Evolutionary conservation across 1,140 invertebrate species (phyloP), one percentile per base, ranked within the genome.

Genomic region (Lasaia peninsularis): DNA sequence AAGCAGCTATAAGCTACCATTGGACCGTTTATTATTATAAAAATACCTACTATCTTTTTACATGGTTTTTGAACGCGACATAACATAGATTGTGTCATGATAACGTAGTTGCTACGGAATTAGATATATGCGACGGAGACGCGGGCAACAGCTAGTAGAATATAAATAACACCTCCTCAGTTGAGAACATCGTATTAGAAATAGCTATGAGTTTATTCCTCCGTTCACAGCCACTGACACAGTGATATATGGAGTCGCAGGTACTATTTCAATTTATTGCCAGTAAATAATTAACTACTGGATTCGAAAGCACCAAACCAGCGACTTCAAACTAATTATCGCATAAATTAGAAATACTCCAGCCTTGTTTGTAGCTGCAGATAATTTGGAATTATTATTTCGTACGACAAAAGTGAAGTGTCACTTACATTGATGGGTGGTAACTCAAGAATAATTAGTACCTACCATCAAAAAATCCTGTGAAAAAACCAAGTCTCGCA

Each of bases 241-340:
- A 9, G 64, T 76, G 73, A 78, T 74, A 60, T 73, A 74, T 75
- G 68, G 63, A 62, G 55, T 67, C 59, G 52, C 65, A 50, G 56
- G 54, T 71, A 65, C 58, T 54, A 62, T 62, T 65, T 63, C 63
- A 67, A 75, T 80, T 78, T 74, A 78, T 78, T 68, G 58, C 63
- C 58, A 53, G 54, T 54, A 52, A 73, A 67, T 70, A 52, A 77
- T 69, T 67, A 71, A 70, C 71, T 64, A 61, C 64, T 67, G 58
- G 59, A 48, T 71, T 75, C 49, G 73, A 78, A 75, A 78, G 75
- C 61, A 44, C 59, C 16, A 48, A 20, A 20, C 40, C 1, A 48
- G 20, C 20, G 40, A 21, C 11, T 48, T 21, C 18, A 1, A 44
- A 18, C 37, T 44, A 44, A 40, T 40, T 40, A 40, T 40, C 35